A percentile compares a stretch with the other conserved stretches of the same genome.
Evolutionary conservation across 2,797 vertebrate species (phyloP).

Genomic region (Pseudopleuronectes americanus): DNA sequence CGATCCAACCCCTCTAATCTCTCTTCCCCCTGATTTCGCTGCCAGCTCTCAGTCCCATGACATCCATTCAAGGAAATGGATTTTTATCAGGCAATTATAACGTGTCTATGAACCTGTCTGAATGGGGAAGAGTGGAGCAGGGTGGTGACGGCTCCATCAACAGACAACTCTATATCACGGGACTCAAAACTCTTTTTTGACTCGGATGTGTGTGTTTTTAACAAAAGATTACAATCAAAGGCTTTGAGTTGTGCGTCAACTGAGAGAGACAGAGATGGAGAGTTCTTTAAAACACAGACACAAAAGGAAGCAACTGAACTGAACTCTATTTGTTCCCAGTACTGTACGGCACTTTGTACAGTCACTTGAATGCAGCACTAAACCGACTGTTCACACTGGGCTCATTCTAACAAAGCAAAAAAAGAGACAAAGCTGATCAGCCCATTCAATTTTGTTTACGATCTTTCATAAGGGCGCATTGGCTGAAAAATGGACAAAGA

Average conservation of each 20-base stretch:
- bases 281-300: slow-evolving; percentile 53
- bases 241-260: slow-evolving; percentile 49
- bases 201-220: slow-evolving; percentile 6
- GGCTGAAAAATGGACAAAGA: not conserved
- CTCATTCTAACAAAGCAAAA: slow-evolving; percentile 27
- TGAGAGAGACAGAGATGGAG: slow-evolving; percentile 16
- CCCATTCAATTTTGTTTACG: not conserved
- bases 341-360: slow-evolving; percentile 28
- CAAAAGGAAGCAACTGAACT: slow-evolving; percentile 52
- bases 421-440: slow-evolving; percentile 12
- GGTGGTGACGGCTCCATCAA: slow-evolving; percentile 63
- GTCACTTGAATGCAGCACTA: slow-evolving; percentile 37
- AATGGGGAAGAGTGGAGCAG: slow-evolving; percentile 38
- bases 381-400: slow-evolving; percentile 27
- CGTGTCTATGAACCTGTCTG: slow-evolving; percentile 51
- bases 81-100: slow-evolving; percentile 61
- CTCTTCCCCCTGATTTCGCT: slow-evolving; percentile 31
- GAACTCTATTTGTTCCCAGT: slow-evolving; percentile 50
- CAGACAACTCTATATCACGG: slow-evolving; percentile 50
- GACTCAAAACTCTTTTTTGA: slow-evolving; percentile 39
- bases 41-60: slow-evolving; percentile 41
- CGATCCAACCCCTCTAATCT: slow-evolving; percentile 36
- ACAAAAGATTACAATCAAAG: slow-evolving; percentile 63
- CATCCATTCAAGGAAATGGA: slow-evolving; percentile 46
- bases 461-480: not conserved